phyloP scores from a whole-genome alignment of 2,888 invertebrate species.

The Notocelia uddmanniana region DNA sequence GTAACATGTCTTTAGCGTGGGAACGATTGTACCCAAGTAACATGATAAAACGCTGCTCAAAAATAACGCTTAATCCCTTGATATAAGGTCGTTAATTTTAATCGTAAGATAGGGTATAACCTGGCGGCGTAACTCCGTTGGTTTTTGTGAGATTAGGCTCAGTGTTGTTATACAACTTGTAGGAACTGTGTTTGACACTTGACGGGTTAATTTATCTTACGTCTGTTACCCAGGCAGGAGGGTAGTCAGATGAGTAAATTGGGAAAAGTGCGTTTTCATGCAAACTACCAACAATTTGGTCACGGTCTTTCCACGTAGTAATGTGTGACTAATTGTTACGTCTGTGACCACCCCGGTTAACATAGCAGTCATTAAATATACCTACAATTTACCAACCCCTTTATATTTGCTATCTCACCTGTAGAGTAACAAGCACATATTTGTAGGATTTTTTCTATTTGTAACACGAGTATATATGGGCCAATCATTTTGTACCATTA shows the following conservation, averaged over 20 bases:
- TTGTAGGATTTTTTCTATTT: background rate
- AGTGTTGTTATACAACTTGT: slow-evolving; percentile 69
- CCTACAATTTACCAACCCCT: background rate
- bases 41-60: slow-evolving; percentile 24
- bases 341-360: background rate
- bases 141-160: slow-evolving; percentile 64
- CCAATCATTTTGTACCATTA: background rate
- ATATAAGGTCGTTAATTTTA: slow-evolving; percentile 26
- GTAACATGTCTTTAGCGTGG: slow-evolving; percentile 59
- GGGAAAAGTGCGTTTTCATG: background rate
- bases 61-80: slow-evolving; percentile 21
- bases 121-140: slow-evolving; percentile 37
- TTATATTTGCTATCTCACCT: background rate
- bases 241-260: background rate
- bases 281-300: background rate
- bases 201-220: slow-evolving; percentile 24
- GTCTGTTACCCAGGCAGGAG: background rate
- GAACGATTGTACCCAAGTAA: slow-evolving; percentile 42
- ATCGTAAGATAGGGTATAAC: slow-evolving; percentile 17
- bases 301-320: too few relatives aligned
- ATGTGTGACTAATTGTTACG: background rate
- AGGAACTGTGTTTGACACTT: slow-evolving; percentile 57
- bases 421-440: background rate
- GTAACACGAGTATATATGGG: background rate
- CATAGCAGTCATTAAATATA: background rate